Conservation (phyloP, 2,797 vertebrate species). For the Acipenser oxyrinchus region DNA sequence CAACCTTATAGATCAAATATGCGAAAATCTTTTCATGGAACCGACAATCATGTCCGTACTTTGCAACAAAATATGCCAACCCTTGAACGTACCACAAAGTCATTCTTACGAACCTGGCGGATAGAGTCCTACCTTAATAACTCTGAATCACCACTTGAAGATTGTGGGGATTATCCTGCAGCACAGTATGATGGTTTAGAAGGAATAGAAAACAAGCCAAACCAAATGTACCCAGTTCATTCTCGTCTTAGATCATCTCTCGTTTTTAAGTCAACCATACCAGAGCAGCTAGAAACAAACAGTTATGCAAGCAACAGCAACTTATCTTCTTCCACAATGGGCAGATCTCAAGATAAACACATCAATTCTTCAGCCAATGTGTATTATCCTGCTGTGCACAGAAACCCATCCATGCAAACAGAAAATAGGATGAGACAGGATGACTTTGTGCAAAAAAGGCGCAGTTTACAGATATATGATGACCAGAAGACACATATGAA, state of each 20-base stretch:
- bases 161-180: slow-evolving; percentile 53
- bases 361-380: slow-evolving; percentile 27
- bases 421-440: slow-evolving; percentile 39
- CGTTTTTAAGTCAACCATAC: slow-evolving; percentile 71
- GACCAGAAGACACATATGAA: slow-evolving; percentile 50
- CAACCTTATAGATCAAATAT: slow-evolving; percentile 59
- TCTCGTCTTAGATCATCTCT: slow-evolving; percentile 77
- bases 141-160: slow-evolving; percentile 52
- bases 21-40: slow-evolving; percentile 74
- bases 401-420: slow-evolving; percentile 32
- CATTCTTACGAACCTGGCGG: slow-evolving; percentile 79
- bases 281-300: slow-evolving; percentile 74
- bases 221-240: slow-evolving; percentile 47
- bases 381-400: slow-evolving; percentile 48
- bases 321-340: slow-evolving; percentile 50
- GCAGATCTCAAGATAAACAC: slow-evolving; percentile 47
- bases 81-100: slow-evolving; percentile 76
- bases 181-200: slow-evolving; percentile 61
- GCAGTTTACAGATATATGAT: slow-evolving; percentile 71
- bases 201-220: slow-evolving; percentile 51
- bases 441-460: slow-evolving; percentile 64
- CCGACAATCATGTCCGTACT: slow-evolving; percentile 65
- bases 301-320: slow-evolving; percentile 61
- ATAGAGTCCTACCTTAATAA: slow-evolving; percentile 88
- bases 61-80: slow-evolving; percentile 80